Evolutionary conservation across 1,140 invertebrate genomes (phyloP).

Genomic region (Theocolax elegans): DNA sequence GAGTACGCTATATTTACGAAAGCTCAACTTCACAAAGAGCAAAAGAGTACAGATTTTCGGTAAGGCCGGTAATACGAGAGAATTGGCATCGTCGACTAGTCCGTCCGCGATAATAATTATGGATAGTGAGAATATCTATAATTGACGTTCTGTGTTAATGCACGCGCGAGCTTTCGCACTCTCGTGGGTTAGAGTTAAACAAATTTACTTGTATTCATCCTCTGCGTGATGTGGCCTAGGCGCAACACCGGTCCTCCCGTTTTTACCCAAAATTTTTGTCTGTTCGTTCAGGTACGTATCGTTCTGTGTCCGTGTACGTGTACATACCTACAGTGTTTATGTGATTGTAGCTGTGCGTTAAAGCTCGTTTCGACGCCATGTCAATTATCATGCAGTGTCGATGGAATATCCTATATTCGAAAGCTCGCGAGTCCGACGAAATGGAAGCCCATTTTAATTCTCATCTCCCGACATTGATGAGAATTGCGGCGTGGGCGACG

Average conservation of each 20-base stretch:
- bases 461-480: conserved; percentile 4
- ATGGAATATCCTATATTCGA: conserved; percentile 22
- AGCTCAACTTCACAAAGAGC: conserved; percentile 17
- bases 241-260: neutral
- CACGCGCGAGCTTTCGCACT: conserved; percentile 12
- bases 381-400: conserved; percentile 35
- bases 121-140: conserved; percentile 61
- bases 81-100: conserved; percentile 46
- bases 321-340: conserved; percentile 9
- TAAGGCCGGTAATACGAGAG: conserved; percentile 42
- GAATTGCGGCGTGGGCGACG: neutral
- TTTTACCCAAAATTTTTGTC: conserved; percentile 32
- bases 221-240: neutral
- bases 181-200: conserved; percentile 47
- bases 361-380: conserved; percentile 12
- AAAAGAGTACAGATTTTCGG: neutral
- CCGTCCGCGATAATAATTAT: conserved; percentile 56
- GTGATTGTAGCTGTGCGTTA: neutral
- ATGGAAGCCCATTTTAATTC: conserved; percentile 31
- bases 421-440: too few relatives aligned
- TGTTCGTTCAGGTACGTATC: too few relatives aligned
- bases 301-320: conserved; percentile 28
- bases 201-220: conserved; percentile 49
- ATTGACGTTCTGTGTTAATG: conserved; percentile 57
- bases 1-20: conserved; percentile 1